Percentiles rank a stretch among this genome's conserved stretches.
These are phyloP conservation scores for Astyanax mexicanus DNA, from an alignment of 2,797 vertebrate genomes.

Conservation along the genomic window DNA sequence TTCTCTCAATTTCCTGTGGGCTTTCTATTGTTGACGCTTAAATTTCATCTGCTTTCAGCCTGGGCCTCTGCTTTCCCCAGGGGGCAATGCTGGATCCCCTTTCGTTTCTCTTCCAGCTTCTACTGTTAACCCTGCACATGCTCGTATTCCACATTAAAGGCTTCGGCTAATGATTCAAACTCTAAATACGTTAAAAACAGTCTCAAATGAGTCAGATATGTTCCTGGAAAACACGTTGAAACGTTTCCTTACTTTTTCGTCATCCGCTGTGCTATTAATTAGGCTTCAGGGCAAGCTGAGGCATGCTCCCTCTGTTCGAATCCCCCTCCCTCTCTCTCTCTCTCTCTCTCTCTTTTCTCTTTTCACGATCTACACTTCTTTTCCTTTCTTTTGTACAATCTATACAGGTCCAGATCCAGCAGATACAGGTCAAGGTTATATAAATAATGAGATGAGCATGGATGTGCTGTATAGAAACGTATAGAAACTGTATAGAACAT, in stretches of 20 bases:
- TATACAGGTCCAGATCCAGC: neutral
- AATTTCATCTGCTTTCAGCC: slow-evolving; percentile 7
- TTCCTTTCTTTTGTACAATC: neutral
- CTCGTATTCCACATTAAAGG: neutral
- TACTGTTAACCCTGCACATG: neutral
- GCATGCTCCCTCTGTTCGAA: slow-evolving; percentile 10
- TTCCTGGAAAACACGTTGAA: slow-evolving; percentile 49
- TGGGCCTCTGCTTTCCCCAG: neutral
- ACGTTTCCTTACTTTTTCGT: slow-evolving; percentile 46
- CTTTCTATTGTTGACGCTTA: slow-evolving; percentile 12
- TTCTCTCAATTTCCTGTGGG: slow-evolving; percentile 31
- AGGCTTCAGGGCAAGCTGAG: slow-evolving; percentile 16
- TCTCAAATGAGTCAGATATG: slow-evolving; percentile 25
- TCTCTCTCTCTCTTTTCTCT: neutral
- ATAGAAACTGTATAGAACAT: neutral
- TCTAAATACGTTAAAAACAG: neutral
- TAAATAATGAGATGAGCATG: neutral
- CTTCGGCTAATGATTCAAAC: neutral
- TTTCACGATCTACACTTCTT: neutral
- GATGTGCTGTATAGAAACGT: neutral
- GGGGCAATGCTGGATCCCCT: neutral
- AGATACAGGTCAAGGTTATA: neutral
- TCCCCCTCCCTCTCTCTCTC: neutral
- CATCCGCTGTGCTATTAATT: slow-evolving; percentile 39
- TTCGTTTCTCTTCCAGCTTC: neutral